These are phyloP conservation scores for Calosoma granatense DNA, from an alignment of 1,140 invertebrate species.

Conservation along the genomic window DNA sequence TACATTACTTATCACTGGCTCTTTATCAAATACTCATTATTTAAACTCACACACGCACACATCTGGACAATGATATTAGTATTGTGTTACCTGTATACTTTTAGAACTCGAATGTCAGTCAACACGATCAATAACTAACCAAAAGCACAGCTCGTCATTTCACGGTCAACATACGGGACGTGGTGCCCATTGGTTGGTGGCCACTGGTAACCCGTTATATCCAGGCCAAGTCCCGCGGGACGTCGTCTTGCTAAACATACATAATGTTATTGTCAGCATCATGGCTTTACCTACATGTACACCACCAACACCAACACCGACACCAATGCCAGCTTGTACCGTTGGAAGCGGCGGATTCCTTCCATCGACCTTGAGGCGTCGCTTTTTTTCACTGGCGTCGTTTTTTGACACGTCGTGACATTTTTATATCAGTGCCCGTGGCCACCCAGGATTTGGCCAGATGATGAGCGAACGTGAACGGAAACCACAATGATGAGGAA, in stretches of 20 bases:
- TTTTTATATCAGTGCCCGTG: neutral
- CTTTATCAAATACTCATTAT: too few species aligned
- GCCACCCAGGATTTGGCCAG: conserved; percentile 2
- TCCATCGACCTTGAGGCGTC: neutral
- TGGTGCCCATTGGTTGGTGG: too few species aligned
- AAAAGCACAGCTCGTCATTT: too few species aligned
- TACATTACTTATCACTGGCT: too few species aligned
- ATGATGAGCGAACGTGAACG: conserved; percentile 3
- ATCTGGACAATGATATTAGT: too few species aligned
- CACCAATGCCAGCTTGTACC: neutral
- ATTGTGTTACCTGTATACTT: too few species aligned
- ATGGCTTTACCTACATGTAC: too few species aligned
- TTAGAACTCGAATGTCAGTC: too few species aligned
- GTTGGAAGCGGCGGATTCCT: neutral
- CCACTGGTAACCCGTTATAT: neutral
- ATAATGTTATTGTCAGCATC: conserved; percentile 4
- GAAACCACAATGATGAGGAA: neutral
- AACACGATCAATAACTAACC: too few species aligned
- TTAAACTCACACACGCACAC: too few species aligned
- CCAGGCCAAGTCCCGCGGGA: neutral
- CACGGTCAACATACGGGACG: too few species aligned
- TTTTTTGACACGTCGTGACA: conserved; percentile 4
- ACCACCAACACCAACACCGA: too few species aligned
- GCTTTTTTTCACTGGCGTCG: neutral
- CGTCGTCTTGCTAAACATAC: conserved; percentile 2